phyloP scores from a whole-genome alignment of 2,113 vertebrate species.

The Paralichthys olivaceus region DNA sequence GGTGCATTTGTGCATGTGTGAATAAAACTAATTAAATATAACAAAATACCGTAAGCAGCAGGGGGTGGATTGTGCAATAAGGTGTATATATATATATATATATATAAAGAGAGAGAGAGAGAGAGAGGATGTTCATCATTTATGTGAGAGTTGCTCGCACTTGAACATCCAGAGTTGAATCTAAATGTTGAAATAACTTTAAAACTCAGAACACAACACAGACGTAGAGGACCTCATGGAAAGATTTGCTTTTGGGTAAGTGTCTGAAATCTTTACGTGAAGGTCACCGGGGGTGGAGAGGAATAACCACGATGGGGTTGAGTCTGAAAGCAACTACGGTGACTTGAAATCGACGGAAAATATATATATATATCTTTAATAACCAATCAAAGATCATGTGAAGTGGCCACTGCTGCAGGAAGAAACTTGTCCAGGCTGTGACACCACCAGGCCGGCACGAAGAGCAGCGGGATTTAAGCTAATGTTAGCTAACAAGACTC shows the following conservation, averaged over 20 bases:
- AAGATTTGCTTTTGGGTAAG: not conserved
- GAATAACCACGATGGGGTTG: not conserved
- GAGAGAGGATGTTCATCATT: too few species aligned
- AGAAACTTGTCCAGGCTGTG: constrained; percentile 19
- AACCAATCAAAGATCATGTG: not conserved
- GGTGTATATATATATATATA: too few species aligned
- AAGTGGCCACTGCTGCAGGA: not conserved
- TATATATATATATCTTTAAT: not conserved
- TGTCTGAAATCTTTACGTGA: constrained; percentile 46
- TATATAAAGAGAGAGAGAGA: too few species aligned
- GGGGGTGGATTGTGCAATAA: too few species aligned
- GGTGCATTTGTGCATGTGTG: too few species aligned
- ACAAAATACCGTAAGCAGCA: too few species aligned
- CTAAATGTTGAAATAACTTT: too few species aligned
- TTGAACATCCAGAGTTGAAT: not conserved
- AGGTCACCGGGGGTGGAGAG: constrained; percentile 58
- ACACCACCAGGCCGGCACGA: constrained; percentile 51
- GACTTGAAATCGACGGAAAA: not conserved
- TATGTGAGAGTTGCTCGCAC: too few species aligned
- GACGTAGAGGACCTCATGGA: not conserved
- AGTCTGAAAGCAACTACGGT: not conserved
- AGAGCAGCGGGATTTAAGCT: not conserved
- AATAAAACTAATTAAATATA: too few species aligned
- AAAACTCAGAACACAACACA: fast-evolving
- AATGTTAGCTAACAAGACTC: constrained; percentile 9